phyloP scores from a whole-genome alignment of 2,888 invertebrate genomes.

The Auanema sp. region DNA sequence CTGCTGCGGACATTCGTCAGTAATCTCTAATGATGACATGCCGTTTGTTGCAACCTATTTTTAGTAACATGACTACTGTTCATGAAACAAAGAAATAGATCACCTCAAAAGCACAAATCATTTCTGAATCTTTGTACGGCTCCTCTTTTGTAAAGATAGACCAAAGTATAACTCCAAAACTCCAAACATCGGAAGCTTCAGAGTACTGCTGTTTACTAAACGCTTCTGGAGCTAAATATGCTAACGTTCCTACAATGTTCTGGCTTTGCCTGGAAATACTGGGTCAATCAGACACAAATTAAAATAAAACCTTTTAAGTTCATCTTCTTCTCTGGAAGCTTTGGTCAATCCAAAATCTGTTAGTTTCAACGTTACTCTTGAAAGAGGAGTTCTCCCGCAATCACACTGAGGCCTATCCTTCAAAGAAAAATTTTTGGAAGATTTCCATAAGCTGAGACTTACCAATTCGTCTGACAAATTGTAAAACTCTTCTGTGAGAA shows the following conservation, averaged over 20 bases:
- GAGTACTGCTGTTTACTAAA: conserved; percentile 92
- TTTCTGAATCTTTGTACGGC: conserved; percentile 88
- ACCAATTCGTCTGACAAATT: too few species aligned
- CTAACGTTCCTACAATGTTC: conserved; percentile 93
- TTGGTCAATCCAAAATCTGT: conserved; percentile 96
- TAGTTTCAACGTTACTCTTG: conserved; percentile 75
- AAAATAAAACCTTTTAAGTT: conserved; percentile 14
- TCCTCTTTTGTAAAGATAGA: conserved; percentile 90
- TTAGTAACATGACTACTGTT: too few species aligned
- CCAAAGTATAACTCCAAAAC: conserved; percentile 88
- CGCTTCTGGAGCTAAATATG: conserved; percentile 99
- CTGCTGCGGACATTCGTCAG: conserved; percentile 79
- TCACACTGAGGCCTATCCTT: background rate
- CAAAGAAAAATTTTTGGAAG: background rate
- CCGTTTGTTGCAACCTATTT: conserved; percentile 92
- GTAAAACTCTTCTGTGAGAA: background rate
- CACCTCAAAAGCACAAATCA: conserved; percentile 82
- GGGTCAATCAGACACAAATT: background rate
- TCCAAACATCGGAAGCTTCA: conserved; percentile 95
- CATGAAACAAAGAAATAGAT: too few species aligned
- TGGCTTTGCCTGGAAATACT: conserved; percentile 8
- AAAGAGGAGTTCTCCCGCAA: conserved; percentile 61
- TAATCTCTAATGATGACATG: conserved; percentile 81
- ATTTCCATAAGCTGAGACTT: too few species aligned
- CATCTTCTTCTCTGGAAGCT: conserved; percentile 72